Conservation (phyloP, 1,140 invertebrate genomes). For the Apis laboriosa region DNA sequence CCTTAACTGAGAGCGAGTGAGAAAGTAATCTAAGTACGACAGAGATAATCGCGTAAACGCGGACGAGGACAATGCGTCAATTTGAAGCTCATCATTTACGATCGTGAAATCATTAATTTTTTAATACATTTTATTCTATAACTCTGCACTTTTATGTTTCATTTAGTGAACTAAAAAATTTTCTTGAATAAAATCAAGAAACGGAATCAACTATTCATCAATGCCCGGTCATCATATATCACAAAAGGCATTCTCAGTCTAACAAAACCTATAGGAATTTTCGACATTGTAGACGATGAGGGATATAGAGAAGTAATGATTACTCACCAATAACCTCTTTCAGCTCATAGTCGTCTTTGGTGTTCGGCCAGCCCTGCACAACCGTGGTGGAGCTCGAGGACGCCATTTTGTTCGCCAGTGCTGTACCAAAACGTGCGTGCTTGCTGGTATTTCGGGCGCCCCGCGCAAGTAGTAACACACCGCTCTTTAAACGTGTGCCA, state of each 20-base stretch:
- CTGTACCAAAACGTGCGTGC: conserved; percentile 80
- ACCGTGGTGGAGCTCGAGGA: conserved; percentile 83
- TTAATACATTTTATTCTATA: not conserved
- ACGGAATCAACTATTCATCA: not conserved
- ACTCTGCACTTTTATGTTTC: not conserved
- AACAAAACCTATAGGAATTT: too few species aligned
- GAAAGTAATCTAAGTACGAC: not conserved
- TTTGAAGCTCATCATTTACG: not conserved
- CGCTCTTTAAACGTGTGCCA: conserved; percentile 39
- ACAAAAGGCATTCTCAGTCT: not conserved
- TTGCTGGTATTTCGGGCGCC: conserved; percentile 68
- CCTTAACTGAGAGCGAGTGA: conserved; percentile 19
- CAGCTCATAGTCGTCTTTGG: conserved; percentile 96
- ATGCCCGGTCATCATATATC: conserved; percentile 6
- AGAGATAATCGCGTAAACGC: conserved; percentile 11
- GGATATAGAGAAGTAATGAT: not conserved
- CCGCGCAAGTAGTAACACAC: conserved; percentile 61
- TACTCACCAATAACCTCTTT: conserved; percentile 95
- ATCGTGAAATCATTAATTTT: not conserved
- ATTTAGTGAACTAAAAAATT: not conserved
- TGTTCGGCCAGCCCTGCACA: conserved; percentile 91
- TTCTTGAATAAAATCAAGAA: conserved; percentile 6
- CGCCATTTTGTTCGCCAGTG: conserved; percentile 87
- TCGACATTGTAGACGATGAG: not conserved
- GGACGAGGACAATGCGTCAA: not conserved